phyloP scores from a whole-genome alignment of 2,797 vertebrate species.

The Oryzias dopingdopingensis region DNA sequence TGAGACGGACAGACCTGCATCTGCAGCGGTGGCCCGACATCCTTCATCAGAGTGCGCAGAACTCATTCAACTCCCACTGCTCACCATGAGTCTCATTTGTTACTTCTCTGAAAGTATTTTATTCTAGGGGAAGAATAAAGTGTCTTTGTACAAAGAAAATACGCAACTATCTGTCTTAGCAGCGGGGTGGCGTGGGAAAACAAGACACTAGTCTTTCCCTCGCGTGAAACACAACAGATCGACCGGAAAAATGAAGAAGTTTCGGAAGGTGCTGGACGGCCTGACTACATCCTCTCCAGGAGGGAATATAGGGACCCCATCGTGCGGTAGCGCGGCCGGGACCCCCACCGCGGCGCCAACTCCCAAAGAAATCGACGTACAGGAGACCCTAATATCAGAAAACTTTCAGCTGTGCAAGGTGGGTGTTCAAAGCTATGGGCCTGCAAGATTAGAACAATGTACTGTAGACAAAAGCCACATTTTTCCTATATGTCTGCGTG shows the following conservation, averaged over 20 bases:
- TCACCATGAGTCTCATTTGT: slow-evolving; percentile 64
- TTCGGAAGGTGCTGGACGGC: slow-evolving; percentile 97
- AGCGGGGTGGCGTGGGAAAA: neutral
- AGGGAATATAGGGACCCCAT: slow-evolving; percentile 79
- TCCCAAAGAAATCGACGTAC: slow-evolving; percentile 87
- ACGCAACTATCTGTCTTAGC: neutral
- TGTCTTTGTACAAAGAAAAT: no score
- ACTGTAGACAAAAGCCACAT: neutral
- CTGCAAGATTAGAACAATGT: no score
- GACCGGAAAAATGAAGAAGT: slow-evolving; percentile 89
- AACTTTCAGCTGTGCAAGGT: slow-evolving; percentile 98
- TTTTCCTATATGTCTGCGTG: no score
- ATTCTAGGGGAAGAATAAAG: no score
- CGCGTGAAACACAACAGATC: neutral
- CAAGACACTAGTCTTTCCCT: slow-evolving; percentile 3
- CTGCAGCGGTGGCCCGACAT: slow-evolving; percentile 41
- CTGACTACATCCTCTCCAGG: slow-evolving; percentile 91
- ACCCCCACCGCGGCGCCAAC: slow-evolving; percentile 79
- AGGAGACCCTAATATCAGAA: slow-evolving; percentile 92
- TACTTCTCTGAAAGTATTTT: slow-evolving; percentile 50
- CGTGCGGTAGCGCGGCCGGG: slow-evolving; percentile 82
- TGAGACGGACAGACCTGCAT: slow-evolving; percentile 43
- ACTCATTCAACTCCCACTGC: slow-evolving; percentile 30
- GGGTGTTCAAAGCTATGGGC: slow-evolving; percentile 49
- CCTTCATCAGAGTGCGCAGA: slow-evolving; percentile 23